Base-by-base conservation (phyloP, 2,113 vertebrate species). In the Loxodonta africana region DNA sequence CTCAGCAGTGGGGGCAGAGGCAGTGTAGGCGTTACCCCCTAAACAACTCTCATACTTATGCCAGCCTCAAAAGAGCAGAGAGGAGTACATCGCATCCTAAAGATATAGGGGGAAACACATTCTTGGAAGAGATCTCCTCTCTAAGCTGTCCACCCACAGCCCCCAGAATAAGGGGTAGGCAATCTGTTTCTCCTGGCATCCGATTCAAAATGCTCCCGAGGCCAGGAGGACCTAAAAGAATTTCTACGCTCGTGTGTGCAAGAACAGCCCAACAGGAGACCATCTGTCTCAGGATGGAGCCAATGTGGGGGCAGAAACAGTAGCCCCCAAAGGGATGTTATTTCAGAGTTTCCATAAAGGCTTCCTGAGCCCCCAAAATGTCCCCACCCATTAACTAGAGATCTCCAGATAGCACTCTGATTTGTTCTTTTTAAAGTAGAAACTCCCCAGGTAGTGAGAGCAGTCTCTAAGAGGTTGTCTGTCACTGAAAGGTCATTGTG, bases 51-150 rank as follows among this genome's bases (percentile, higher is more conserved):
- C 80, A 44, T 25, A n/a, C 48, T 65, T 53, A 18, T 30, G 74
- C 83, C 93, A 96, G 96, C 95, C 95, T 93, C 95, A 96, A 96
- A 98, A 97, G 95, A 97, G 95, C 91, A 97, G 94, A 97, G 80
- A 81, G 62, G 91, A 91, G 78, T 11, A 28, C 83, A 11, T n/a
- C 23, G 8, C 93, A n/a, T 83, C 95, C 97, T 88, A 60, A 92
- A 74, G 77, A 86, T n/a, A 80, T 7, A 94, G 92, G 91, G 84
- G 95, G 92, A 94, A 98, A 95, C 94, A 96, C 91, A 71, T 92
- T 94, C 96, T 96, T 95, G 96, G 95, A 97, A 94, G 91, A 82
- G 83, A n/a, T 81, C 82, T 41, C 76, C 77, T 94, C 94, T 78
- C 93, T n/a, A 95, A 96, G 93, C 57, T 74, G 18, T 82, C 95